A percentile compares a stretch with the other conserved stretches of the same genome.
These are phyloP conservation scores for Cheilosia variabilis DNA, from an alignment of 2,888 invertebrate genomes.

Conservation along the genomic window DNA sequence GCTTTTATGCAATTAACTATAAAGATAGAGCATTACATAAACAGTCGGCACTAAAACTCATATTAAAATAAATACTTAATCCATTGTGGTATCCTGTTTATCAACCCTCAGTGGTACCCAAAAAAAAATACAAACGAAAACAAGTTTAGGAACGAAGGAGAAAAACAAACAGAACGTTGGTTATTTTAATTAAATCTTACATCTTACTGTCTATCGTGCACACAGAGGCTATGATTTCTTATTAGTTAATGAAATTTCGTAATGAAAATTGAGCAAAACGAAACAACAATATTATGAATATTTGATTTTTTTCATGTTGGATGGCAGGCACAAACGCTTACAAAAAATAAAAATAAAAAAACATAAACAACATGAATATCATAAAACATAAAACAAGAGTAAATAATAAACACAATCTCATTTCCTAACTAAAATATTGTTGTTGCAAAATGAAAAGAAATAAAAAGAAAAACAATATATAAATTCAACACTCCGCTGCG, in stretches of 20 bases:
- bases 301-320: constrained; percentile 17
- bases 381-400: constrained; percentile 50
- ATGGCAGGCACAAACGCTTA: constrained; percentile 58
- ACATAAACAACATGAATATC: constrained; percentile 60
- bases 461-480: constrained; percentile 34
- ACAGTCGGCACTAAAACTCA: constrained; percentile 27
- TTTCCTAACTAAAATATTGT: constrained; percentile 51
- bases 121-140: constrained; percentile 12
- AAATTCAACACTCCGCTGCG: constrained; percentile 26
- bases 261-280: constrained; percentile 51
- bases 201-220: constrained; percentile 14
- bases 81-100: constrained; percentile 44
- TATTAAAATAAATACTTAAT: constrained; percentile 55
- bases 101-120: constrained; percentile 27
- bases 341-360: constrained; percentile 61
- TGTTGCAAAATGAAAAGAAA: constrained; percentile 49
- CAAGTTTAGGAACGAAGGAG: background rate
- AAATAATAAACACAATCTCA: constrained; percentile 53
- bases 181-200: constrained; percentile 61
- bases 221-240: constrained; percentile 66
- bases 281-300: constrained; percentile 47
- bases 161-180: constrained; percentile 43
- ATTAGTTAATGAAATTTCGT: constrained; percentile 65
- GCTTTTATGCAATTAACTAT: background rate
- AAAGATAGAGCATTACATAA: constrained; percentile 42